phyloP scores from a whole-genome alignment of 1,140 invertebrate species.

The Diprion similis region DNA sequence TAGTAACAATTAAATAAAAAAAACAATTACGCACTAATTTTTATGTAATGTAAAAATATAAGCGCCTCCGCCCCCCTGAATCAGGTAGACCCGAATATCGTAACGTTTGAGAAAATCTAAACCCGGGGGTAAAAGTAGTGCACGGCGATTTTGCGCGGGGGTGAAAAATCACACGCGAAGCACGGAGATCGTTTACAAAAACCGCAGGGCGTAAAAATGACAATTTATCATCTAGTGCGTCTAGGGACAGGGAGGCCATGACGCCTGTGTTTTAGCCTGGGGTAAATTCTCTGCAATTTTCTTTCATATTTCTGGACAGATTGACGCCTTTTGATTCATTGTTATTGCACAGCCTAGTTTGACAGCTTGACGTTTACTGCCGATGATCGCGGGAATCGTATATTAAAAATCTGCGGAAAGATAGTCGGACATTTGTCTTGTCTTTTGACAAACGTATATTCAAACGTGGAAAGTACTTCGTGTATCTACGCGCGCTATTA shows the following conservation, averaged over 20 bases:
- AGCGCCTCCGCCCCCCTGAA: too few species aligned
- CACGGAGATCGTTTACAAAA: not conserved
- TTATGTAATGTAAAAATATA: too few species aligned
- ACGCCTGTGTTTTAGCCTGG: not conserved
- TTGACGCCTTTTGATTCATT: not conserved
- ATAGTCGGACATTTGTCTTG: not conserved
- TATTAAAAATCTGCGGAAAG: not conserved
- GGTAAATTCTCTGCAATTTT: not conserved
- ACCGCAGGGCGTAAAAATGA: constrained; percentile 4
- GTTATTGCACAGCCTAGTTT: not conserved
- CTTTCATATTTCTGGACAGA: not conserved
- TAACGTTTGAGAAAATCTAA: not conserved
- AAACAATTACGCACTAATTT: too few species aligned
- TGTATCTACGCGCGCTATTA: not conserved
- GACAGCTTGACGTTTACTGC: not conserved
- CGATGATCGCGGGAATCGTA: not conserved
- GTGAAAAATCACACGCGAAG: not conserved
- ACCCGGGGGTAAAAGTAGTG: not conserved
- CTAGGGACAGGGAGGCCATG: not conserved
- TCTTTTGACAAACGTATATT: not conserved
- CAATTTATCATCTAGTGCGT: not conserved
- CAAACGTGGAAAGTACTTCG: not conserved
- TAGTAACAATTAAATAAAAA: too few species aligned
- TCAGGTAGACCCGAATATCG: too few species aligned
- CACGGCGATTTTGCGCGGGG: not conserved